Percentiles rank a stretch among this genome's conserved stretches.
Conservation (phyloP, 1,140 invertebrate genomes). For the Zaprionus kolodkinae region DNA sequence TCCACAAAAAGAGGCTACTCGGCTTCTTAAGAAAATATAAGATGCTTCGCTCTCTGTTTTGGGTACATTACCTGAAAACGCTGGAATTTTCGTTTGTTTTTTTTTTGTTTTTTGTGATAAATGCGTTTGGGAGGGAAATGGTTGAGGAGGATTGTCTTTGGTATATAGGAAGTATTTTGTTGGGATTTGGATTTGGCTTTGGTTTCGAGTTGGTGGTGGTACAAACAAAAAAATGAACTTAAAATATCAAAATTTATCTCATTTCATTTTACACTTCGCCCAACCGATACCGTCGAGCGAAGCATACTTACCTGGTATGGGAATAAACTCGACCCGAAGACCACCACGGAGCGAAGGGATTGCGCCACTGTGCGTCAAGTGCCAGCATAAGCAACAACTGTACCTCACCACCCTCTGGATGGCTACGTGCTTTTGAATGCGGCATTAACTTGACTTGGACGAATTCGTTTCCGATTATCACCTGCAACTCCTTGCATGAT, state of each 20-base stretch:
- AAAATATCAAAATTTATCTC: conserved; percentile 75
- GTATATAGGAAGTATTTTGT: conserved; percentile 24
- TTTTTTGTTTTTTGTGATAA: too few species aligned
- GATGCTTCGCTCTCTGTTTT: conserved; percentile 23
- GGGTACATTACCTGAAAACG: conserved; percentile 65
- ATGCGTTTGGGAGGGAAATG: background rate
- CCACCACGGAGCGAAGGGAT: background rate
- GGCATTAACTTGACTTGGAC: conserved; percentile 49
- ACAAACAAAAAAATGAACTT: conserved; percentile 64
- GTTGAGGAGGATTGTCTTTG: background rate
- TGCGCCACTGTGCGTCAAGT: conserved; percentile 25
- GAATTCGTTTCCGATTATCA: conserved; percentile 2
- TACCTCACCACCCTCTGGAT: conserved; percentile 71
- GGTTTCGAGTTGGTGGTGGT: background rate
- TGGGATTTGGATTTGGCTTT: conserved; percentile 9
- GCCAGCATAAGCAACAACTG: conserved; percentile 66
- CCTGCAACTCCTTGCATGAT: background rate
- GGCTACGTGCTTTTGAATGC: conserved; percentile 64
- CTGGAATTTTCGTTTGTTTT: conserved; percentile 23
- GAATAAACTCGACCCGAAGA: conserved; percentile 1
- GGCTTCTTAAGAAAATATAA: conserved; percentile 9
- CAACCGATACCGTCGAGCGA: conserved; percentile 83
- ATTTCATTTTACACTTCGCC: conserved; percentile 69
- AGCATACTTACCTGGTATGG: conserved; percentile 79
- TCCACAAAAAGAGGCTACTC: conserved; percentile 11